Percentiles rank a stretch among this genome's conserved stretches.
phyloP scores from a whole-genome alignment of 1,140 invertebrate genomes.

The Gryllus bimaculatus region DNA sequence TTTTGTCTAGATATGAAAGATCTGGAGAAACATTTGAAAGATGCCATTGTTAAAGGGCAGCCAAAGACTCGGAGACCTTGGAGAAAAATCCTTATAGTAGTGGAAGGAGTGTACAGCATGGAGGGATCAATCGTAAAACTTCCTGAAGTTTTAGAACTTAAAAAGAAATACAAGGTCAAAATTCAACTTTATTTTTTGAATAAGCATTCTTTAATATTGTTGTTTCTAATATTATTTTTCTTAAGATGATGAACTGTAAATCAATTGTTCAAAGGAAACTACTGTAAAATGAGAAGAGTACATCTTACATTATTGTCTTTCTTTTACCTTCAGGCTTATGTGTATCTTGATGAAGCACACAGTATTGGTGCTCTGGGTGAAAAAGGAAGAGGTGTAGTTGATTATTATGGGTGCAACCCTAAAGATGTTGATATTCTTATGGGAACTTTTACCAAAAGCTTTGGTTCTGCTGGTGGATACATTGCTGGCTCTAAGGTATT shows the following conservation, averaged over 20 bases:
- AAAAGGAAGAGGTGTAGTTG: slow-evolving; percentile 77
- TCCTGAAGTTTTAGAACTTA: slow-evolving; percentile 79
- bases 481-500: slow-evolving; percentile 79
- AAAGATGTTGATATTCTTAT: slow-evolving; percentile 91
- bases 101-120: slow-evolving; percentile 97
- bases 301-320: too few species aligned
- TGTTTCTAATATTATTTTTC: too few species aligned
- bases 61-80: slow-evolving; percentile 62
- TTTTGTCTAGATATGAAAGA: slow-evolving; percentile 60
- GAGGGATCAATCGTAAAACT: slow-evolving; percentile 91
- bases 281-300: too few species aligned
- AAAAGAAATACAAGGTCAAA: slow-evolving; percentile 81
- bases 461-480: slow-evolving; percentile 94
- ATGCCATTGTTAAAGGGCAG: slow-evolving; percentile 73
- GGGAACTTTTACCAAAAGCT: slow-evolving; percentile 94
- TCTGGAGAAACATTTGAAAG: slow-evolving; percentile 70
- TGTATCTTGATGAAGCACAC: slow-evolving; percentile 94
- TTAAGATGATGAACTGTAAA: too few species aligned
- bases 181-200: background rate
- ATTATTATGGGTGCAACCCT: slow-evolving; percentile 75
- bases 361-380: slow-evolving; percentile 89
- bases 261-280: too few species aligned
- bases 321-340: slow-evolving; percentile 51
- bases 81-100: slow-evolving; percentile 87
- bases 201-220: too few species aligned